Conservation (phyloP, 2,113 vertebrate species). For the Hypocryptadius cinnamomeus region DNA sequence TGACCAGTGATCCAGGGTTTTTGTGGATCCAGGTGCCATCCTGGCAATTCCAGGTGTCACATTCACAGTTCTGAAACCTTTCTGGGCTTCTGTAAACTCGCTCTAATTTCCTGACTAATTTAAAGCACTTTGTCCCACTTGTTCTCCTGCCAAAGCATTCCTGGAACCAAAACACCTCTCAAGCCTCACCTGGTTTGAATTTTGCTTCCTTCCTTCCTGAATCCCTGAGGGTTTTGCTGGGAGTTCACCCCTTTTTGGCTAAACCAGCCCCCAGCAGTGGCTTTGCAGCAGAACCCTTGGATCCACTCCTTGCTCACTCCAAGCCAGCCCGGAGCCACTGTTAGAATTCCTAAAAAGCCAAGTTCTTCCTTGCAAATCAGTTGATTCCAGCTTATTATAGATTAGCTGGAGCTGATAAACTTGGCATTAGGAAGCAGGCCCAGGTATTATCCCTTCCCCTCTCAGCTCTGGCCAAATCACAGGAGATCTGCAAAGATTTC, state of each 20-base stretch:
- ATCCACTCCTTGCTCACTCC: not conserved
- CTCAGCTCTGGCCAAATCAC: not conserved
- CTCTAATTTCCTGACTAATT: not conserved
- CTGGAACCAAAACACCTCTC: not conserved
- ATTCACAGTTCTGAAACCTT: not conserved
- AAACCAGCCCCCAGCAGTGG: not conserved
- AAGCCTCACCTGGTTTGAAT: not conserved
- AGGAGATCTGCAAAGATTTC: not conserved
- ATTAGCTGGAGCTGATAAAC: not conserved
- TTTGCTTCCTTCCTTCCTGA: not conserved
- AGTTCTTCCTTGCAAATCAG: not conserved
- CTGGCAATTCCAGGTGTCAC: not conserved
- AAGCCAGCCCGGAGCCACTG: not conserved
- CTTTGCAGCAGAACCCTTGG: not conserved
- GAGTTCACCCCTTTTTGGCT: not conserved
- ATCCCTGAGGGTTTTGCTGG: not conserved
- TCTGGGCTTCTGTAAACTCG: not conserved
- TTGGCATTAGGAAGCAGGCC: not conserved
- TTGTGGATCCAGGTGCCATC: not conserved
- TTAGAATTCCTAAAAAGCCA: constrained; percentile 34
- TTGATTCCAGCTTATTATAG: not conserved
- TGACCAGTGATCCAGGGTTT: not conserved
- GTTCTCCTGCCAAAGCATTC: not conserved
- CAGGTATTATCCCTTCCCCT: not conserved
- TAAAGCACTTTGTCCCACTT: not conserved